Evolutionary conservation across 1,140 invertebrate species (phyloP), one percentile per base, ranked within the genome.

Genomic region (Drosophila micromelanica): DNA sequence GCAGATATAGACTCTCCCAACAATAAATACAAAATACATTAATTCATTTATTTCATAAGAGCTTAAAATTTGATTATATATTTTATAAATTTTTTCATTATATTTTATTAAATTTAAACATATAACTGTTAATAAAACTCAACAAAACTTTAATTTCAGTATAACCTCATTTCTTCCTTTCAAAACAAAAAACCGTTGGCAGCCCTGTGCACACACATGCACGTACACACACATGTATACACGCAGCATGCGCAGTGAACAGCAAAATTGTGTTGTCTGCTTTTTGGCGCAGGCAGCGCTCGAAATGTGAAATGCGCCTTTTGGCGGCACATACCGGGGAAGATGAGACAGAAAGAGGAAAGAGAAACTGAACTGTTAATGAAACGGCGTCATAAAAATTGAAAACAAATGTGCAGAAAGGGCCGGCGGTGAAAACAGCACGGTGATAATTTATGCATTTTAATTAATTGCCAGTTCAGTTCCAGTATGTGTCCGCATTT

Each of bases 401-500:
- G 57, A 51, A 51, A 70, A 77, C 42, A 77, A 80, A 85, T 78
- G 57, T 75, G 77, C 61, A 45, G 73, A 76, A 77, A 78, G 78
- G 63, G 45, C 49, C 45, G 40, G 38, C 48, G 38, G 30, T 8
- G 15, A 35, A 23, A 37, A 17, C 23, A 30, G 38, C 8, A 56
- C 17, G 48, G 27, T 48, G 51, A 87, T 87, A 81, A 87, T 81
- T 86, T 81, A 78, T 78, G 67, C 67, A 78, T 86, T 87, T 86
- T 86, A 82, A 87, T 82, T 81, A 87, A 87, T 85, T 87, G 78
- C 56, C 69, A 46, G 72, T 63, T 65, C 7, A 13, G 61, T 64
- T 63, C 62, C 9, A n/a, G 61, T 64, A 38, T 60, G 61, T 64
- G 46, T 60, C 23, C 15, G 43, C 35, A 45, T 48, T 73, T 73